phyloP scores from a whole-genome alignment of 2,888 invertebrate species.

The Catocala sponsa region DNA sequence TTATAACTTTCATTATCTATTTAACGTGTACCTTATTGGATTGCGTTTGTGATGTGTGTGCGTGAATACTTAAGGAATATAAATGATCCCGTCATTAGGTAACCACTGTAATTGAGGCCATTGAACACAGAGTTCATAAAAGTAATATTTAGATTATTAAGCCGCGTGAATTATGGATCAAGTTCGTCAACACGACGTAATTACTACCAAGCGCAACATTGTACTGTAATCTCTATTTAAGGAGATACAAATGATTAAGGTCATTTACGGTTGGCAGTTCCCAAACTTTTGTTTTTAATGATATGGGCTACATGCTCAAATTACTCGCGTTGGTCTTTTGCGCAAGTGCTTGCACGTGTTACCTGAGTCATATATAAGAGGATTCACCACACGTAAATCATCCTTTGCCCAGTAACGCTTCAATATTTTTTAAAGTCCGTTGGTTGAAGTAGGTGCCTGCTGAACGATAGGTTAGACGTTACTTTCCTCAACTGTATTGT shows the following conservation, averaged over 20 bases:
- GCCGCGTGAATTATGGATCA: conserved; percentile 19
- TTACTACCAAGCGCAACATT: conserved; percentile 4
- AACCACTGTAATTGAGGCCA: conserved; percentile 21
- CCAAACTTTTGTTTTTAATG: background rate
- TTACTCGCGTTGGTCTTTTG: too few species aligned
- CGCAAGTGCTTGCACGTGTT: too few species aligned
- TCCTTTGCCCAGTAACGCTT: too few species aligned
- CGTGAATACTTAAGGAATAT: conserved; percentile 9
- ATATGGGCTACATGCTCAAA: too few species aligned
- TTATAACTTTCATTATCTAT: too few species aligned
- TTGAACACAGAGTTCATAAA: conserved; percentile 12
- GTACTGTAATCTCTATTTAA: background rate
- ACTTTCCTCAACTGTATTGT: too few species aligned
- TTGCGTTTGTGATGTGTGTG: conserved; percentile 1
- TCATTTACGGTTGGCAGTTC: background rate
- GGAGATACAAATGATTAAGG: background rate
- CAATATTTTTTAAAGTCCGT: too few species aligned
- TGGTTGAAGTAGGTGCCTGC: too few species aligned
- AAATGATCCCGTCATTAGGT: conserved; percentile 19
- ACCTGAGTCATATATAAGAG: too few species aligned
- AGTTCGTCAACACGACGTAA: conserved; percentile 21
- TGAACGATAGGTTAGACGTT: too few species aligned
- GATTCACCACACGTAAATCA: too few species aligned
- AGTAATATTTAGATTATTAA: conserved; percentile 22
- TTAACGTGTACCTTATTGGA: too few species aligned